Evolutionary conservation across 2,888 invertebrate genomes (phyloP), one percentile per base, ranked within the genome.

Genomic region (Argynnis bischoffii): DNA sequence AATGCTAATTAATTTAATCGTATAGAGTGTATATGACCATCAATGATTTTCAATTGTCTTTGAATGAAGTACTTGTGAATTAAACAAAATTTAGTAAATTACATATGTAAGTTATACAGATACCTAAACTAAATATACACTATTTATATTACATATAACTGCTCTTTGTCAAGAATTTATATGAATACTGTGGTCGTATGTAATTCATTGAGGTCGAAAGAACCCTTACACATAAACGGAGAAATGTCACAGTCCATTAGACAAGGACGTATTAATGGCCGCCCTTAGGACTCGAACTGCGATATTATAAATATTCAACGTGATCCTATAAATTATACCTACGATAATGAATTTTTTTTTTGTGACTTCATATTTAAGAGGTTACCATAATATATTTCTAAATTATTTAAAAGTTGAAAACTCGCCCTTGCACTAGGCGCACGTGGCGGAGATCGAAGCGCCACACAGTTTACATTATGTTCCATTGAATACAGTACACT

Each of bases 231-330:
- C 63, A 67, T 71, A 71, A 71, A 69, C 59, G 69, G 64, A 63
- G 64, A 71, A 70, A 71, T 71, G 64, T 67, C 69, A 64, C 71
- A 66, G 71, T 67, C 71, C 71, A 71, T 69, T 71, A 71, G 63
- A 63, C 63, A 63, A 59, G 63, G 70, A 51, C 63, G 57, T 66
- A 63, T 57, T 68, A 68, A 68, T 68, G 70, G 59, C 57, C 21
- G 18, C 18, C 56, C 57, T 55, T 55, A 63, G 61, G 51, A 65
- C 50, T 35, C 55, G 31, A 68, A 59, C 48, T 46, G 55, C 31
- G 13, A 60, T 56, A 51, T 64, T 57, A 63, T 67, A 67, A 63
- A 67, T 63, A 57, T 67, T 67, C 56, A 57, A 67, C 41, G 64
- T 59, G 16, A 14, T 55, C 47, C 46, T 51, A 61, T 64, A 64